Base-by-base conservation (phyloP, 2,113 vertebrate species). In the Microtus pennsylvanicus region DNA sequence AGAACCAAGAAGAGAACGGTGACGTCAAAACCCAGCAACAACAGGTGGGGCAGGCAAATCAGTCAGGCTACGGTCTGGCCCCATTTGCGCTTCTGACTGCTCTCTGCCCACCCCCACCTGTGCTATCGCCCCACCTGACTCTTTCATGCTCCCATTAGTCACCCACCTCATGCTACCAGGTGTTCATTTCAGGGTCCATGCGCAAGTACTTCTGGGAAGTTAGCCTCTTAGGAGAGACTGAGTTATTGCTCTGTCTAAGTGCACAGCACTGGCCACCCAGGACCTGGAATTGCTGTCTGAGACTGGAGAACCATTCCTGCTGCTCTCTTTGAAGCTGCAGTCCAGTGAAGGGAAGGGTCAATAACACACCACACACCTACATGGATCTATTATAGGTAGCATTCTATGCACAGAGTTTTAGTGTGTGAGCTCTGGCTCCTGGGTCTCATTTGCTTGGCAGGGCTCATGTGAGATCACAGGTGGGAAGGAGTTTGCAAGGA, bases 21-120 rank as follows among this genome's bases (percentile, higher is more conserved):
- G 42, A 42, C 42, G 42, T 42, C 42, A 42, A 42, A 42, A 42
- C 42, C 42, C 42, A 42, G 42, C 42, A 42, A 42, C 42, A 42
- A 42, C 42, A 42, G 42, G 42, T 99, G 95, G 93, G 61, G 52
- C 0, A 5, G 90, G 50, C 0, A 4, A 28, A 26, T 6, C 45
- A 28, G 22, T 1, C 35, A 13, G 52, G 33, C 24, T 19, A 2
- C 0, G 72, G 77, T 17, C 7, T 0, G 35, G 12, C 74, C 17
- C 19, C n/a, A 14, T 22, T 55, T 11, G 33, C 9, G 10, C 35
- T 7, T 7, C 0, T 33, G 8, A 8, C 1, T 55, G 8, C 9
- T 45, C 7, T 52, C 30, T 80, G 77, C 77, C 28, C 30, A 80
- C 9, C 47, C 28, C 28, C 16, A 9, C 10, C 76, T 33, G 28